Evolutionary conservation across 2,888 invertebrate genomes (phyloP), one percentile per base, ranked within the genome.

Genomic region (Ceraclea dissimilis): DNA sequence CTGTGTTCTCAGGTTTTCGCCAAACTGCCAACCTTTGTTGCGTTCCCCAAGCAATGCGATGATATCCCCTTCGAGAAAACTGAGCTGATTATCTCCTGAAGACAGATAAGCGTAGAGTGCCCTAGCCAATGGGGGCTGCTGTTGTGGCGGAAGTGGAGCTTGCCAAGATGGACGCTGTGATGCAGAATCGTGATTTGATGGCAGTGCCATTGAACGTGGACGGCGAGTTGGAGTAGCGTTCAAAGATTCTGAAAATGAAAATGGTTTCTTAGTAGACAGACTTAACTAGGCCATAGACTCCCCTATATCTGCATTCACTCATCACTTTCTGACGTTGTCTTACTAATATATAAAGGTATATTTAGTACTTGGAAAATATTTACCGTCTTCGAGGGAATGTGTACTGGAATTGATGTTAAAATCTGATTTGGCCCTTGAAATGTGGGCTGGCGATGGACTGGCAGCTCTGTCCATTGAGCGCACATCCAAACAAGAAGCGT

Each of bases 1-100:
- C 69, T 92, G 91, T n/a, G 91, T 93, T 55, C 92, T 81, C 64
- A 90, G 72, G 72, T 95, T 95, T 71, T 94, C 93, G n/a, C 95
- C 95, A 67, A 93, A 95, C 73, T 95, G 94, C 95, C 95, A 95
- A 20, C 95, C 95, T 70, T 94, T 94, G 64, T 91, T 92, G 64
- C 91, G 82, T 66, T 92, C 93, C 19, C 94, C 95, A 65, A 93
- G 86, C 62, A 94, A 73, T 6, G 90, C 88, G 55, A 95, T 86
- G 58, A 90, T 80, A 71, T 95, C 95, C 60, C 92, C 92, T 74
- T 93, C 93, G 61, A 88, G 85, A 75, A 95, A 95, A 68, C 89
- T 90, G 59, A 95, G 81, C 72, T 95, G 94, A 74, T 93, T 93
- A 68, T 93, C 94, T 5, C 93, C 90, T 73, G 77, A 82, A 33